Evolutionary conservation across 2,888 invertebrate species (phyloP).

Genomic region (Orthosia gothica): DNA sequence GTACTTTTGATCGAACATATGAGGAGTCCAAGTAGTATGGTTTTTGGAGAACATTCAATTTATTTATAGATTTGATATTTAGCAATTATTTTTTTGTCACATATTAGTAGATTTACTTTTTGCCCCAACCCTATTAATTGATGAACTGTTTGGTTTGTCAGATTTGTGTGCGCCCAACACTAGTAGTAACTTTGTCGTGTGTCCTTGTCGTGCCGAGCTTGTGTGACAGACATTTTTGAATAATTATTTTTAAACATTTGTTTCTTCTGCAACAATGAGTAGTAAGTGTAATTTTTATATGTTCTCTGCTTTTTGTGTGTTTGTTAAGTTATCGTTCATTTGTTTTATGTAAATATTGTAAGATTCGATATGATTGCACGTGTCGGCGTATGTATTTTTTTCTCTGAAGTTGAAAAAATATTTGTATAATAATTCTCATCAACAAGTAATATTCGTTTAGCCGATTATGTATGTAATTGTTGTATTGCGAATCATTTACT

Average conservation of each 20-base stretch:
- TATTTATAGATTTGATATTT: no score
- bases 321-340: constrained; percentile 15
- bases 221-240: constrained; percentile 70
- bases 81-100: no score
- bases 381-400: constrained; percentile 58
- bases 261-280: constrained; percentile 62
- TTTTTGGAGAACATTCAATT: no score
- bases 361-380: constrained; percentile 55
- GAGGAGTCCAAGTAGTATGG: no score
- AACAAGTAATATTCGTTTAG: constrained; percentile 12
- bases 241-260: constrained; percentile 62
- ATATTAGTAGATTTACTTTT: background rate
- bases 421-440: constrained; percentile 44
- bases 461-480: background rate
- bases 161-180: no score
- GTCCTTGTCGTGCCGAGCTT: constrained; percentile 51
- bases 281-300: constrained; percentile 54
- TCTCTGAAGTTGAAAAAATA: constrained; percentile 33
- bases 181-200: constrained; percentile 26
- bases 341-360: constrained; percentile 30
- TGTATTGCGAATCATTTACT: background rate
- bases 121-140: background rate
- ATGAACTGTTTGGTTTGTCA: background rate
- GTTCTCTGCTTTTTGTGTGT: constrained; percentile 14
- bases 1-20: no score